Conservation (phyloP, 1,140 invertebrate species). For the Drosophila subobscura region DNA sequence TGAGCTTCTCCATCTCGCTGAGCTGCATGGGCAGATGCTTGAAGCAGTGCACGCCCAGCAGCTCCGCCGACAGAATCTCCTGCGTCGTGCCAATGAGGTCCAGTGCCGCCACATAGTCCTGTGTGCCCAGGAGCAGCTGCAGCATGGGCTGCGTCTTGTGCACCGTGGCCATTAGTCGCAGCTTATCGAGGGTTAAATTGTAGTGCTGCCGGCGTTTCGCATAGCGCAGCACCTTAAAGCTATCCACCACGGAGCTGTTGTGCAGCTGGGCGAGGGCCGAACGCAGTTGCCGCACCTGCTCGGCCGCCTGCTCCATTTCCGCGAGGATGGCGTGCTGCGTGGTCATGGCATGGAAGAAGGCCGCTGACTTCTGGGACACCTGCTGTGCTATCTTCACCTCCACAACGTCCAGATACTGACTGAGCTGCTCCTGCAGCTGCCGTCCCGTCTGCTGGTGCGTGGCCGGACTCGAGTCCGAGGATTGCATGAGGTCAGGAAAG, state of each 20-base stretch:
- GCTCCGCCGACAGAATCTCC: constrained; percentile 94
- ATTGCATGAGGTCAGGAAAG: constrained; percentile 87
- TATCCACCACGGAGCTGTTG: constrained; percentile 90
- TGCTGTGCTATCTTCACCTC: constrained; percentile 98
- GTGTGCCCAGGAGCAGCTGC: constrained; percentile 96
- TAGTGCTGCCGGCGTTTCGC: constrained; percentile 87
- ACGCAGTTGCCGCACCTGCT: constrained; percentile 90
- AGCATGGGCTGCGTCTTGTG: constrained; percentile 99
- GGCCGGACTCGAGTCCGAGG: constrained; percentile 40
- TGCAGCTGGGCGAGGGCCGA: constrained; percentile 89
- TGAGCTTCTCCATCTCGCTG: constrained; percentile 97
- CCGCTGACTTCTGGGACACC: constrained; percentile 96
- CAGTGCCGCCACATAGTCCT: constrained; percentile 98
- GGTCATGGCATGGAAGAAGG: constrained; percentile 98
- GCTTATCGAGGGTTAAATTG: constrained; percentile 88
- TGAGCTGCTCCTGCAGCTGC: constrained; percentile 88
- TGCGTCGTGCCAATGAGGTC: constrained; percentile 98
- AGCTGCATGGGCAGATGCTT: constrained; percentile 97
- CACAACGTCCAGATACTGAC: constrained; percentile 96
- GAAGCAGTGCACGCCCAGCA: constrained; percentile 96
- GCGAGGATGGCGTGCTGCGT: constrained; percentile 97
- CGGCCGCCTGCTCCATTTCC: constrained; percentile 92
- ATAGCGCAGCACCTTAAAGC: constrained; percentile 90
- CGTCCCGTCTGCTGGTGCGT: constrained; percentile 82
- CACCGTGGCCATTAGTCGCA: constrained; percentile 97